Percentiles rank a stretch among this genome's conserved stretches.
These are phyloP conservation scores for Burhinus oedicnemus DNA, from an alignment of 2,113 vertebrate genomes.

Conservation along the genomic window DNA sequence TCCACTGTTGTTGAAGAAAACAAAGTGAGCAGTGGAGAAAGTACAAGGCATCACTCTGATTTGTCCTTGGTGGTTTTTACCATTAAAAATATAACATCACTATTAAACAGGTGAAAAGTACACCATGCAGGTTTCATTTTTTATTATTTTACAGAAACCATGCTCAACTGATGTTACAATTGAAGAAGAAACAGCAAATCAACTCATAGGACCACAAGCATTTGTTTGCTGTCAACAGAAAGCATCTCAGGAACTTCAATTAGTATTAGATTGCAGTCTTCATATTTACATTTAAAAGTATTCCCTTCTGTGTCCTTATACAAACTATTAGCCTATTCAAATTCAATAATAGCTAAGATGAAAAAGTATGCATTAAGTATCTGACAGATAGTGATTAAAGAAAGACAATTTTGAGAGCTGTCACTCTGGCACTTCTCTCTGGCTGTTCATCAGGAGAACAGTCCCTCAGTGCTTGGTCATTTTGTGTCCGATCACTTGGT, in stretches of 20 bases:
- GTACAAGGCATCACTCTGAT: not conserved
- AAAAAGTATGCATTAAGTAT: not conserved
- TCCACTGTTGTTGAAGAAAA: not conserved
- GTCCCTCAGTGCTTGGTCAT: not conserved
- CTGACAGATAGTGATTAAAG: not conserved
- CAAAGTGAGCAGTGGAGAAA: not conserved
- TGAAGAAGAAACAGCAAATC: not conserved
- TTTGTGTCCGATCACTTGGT: not conserved
- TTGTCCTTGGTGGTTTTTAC: not conserved
- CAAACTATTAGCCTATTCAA: conserved; percentile 22
- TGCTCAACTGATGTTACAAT: not conserved
- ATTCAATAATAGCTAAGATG: not conserved
- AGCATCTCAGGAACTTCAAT: not conserved
- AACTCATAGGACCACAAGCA: not conserved
- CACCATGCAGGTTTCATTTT: not conserved
- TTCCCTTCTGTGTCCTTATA: not conserved
- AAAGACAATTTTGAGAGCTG: not conserved
- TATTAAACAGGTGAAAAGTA: not conserved
- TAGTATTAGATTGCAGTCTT: not conserved
- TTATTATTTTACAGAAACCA: not conserved
- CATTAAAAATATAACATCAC: not conserved
- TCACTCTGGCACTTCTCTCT: not conserved
- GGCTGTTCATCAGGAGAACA: not conserved
- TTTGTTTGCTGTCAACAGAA: not conserved
- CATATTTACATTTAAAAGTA: conserved; percentile 39